Percentiles rank a stretch among this genome's conserved stretches.
Conservation (phyloP, 2,888 invertebrate genomes). For the Phymatocera aterrima region DNA sequence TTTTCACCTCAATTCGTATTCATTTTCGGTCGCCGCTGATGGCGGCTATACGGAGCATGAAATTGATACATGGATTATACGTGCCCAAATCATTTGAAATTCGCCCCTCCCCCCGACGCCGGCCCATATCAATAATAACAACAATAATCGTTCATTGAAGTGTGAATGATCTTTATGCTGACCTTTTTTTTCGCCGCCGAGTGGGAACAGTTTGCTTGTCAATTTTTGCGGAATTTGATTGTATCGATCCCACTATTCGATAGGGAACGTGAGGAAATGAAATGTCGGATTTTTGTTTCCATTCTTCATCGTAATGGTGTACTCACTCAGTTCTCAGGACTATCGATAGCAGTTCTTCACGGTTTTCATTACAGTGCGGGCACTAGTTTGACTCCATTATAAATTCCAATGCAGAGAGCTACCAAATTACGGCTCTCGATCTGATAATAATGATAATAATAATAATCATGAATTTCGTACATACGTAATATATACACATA, state of each 20-base stretch:
- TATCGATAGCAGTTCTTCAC: neutral
- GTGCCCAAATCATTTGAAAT: neutral
- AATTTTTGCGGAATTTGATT: no score
- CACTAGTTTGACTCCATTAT: neutral
- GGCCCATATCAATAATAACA: neutral
- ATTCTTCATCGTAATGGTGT: neutral
- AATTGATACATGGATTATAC: neutral
- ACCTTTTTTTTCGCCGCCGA: constrained; percentile 12
- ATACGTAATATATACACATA: no score
- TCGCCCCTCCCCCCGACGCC: neutral
- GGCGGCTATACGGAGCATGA: neutral
- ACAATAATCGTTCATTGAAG: neutral
- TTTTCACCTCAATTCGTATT: neutral
- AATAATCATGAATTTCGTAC: no score
- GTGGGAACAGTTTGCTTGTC: no score
- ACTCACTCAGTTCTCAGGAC: neutral
- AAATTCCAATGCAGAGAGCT: neutral
- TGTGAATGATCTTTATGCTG: neutral
- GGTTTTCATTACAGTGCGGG: constrained; percentile 8
- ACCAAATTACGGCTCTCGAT: neutral
- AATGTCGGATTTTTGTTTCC: no score
- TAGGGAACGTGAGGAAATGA: no score
- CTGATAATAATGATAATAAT: neutral
- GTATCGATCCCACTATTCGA: no score
- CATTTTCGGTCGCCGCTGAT: neutral